These are phyloP conservation scores for Xerus inauris DNA, from an alignment of 2,113 vertebrate species.

Conservation along the genomic window DNA sequence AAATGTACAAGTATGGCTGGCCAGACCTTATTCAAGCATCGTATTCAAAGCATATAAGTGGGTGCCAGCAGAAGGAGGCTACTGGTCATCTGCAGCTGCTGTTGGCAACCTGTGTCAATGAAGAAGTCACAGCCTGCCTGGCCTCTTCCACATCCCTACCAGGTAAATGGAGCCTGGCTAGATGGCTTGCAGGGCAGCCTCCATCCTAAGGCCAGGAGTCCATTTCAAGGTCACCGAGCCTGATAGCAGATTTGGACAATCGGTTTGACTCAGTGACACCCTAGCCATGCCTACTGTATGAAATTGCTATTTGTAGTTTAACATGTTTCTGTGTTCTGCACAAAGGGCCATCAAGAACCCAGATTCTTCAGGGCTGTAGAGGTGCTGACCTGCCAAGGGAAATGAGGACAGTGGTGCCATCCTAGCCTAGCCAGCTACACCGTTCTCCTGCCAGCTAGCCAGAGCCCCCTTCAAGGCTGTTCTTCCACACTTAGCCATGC, in stretches of 20 bases:
- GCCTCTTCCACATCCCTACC: too few relatives aligned
- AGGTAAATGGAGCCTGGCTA: too few relatives aligned
- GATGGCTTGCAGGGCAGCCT: neutral
- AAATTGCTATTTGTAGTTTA: neutral
- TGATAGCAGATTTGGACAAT: neutral
- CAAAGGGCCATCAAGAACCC: neutral
- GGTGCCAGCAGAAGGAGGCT: neutral
- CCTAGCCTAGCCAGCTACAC: neutral
- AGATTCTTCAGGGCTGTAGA: neutral
- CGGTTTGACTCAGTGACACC: neutral
- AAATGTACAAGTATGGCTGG: neutral
- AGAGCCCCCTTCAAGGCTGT: accelerated
- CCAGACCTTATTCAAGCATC: neutral
- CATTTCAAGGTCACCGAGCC: neutral
- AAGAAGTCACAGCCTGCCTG: neutral
- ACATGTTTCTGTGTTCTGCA: neutral
- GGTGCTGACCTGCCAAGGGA: neutral
- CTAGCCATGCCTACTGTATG: accelerated
- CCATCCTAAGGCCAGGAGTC: neutral
- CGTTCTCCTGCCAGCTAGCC: accelerated
- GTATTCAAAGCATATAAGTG: neutral
- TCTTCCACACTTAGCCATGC: accelerated
- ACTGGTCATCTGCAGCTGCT: neutral
- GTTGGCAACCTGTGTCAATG: neutral
- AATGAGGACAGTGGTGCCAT: accelerated